phyloP scores from a whole-genome alignment of 2,888 invertebrate genomes.

The Mamestra brassicae region DNA sequence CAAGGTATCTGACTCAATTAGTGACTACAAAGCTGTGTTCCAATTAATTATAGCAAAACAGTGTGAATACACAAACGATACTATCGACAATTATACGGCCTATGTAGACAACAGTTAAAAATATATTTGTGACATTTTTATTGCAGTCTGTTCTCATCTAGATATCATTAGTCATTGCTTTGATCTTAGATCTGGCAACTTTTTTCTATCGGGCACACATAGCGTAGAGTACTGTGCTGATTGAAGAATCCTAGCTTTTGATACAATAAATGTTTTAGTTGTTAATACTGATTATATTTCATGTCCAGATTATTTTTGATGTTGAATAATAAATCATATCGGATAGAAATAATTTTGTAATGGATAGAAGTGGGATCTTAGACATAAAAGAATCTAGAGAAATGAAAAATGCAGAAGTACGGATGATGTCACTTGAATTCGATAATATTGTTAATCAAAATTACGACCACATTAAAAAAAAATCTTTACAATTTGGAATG shows the following conservation, averaged over 20 bases:
- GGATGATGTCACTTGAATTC: conserved; percentile 8
- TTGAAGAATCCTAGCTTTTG: conserved; percentile 55
- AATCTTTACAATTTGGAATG: not conserved
- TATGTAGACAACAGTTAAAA: conserved; percentile 77
- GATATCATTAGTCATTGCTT: conserved; percentile 87
- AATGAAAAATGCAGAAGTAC: conserved; percentile 16
- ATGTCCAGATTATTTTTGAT: conserved; percentile 55
- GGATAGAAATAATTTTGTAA: conserved; percentile 20
- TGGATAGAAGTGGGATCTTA: conserved; percentile 19
- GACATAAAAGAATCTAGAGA: conserved; percentile 28
- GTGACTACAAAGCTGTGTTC: conserved; percentile 45
- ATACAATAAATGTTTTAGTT: conserved; percentile 63
- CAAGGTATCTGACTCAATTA: conserved; percentile 52
- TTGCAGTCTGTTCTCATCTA: conserved; percentile 86
- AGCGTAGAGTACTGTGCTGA: conserved; percentile 75
- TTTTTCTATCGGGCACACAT: conserved; percentile 81
- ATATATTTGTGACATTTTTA: conserved; percentile 85
- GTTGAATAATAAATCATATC: conserved; percentile 53
- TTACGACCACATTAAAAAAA: not conserved
- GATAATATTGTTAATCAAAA: conserved; percentile 19
- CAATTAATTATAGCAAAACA: conserved; percentile 60
- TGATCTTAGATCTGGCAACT: conserved; percentile 87
- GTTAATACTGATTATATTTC: conserved; percentile 63
- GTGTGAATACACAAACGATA: conserved; percentile 68
- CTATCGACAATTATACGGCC: conserved; percentile 77